Percentiles rank a stretch among this genome's conserved stretches.
These are phyloP conservation scores for Musca vetustissima DNA, from an alignment of 1,140 invertebrate genomes.

Conservation along the genomic window DNA sequence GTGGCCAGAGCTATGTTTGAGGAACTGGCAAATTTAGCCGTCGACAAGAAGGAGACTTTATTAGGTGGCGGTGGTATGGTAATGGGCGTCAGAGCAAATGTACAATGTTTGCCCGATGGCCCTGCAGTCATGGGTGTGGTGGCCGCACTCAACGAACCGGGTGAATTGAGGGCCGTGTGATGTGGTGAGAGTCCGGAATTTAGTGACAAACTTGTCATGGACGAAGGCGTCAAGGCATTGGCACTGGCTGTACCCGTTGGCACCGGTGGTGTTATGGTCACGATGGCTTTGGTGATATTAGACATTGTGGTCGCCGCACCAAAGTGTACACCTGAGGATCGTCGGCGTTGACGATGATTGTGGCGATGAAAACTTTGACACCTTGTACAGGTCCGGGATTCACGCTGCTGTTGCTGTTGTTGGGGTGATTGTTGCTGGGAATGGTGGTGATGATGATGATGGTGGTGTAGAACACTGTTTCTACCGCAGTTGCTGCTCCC, in stretches of 20 bases:
- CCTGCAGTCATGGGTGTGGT: conserved; percentile 39
- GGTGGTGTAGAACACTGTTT: conserved; percentile 41
- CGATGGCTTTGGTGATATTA: conserved; percentile 25
- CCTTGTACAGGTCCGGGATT: conserved; percentile 44
- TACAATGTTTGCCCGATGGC: conserved; percentile 36
- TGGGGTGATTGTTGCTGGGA: conserved; percentile 31
- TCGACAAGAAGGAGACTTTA: conserved; percentile 25
- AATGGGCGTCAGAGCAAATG: conserved; percentile 37
- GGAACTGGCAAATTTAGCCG: conserved; percentile 21
- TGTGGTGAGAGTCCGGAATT: neutral
- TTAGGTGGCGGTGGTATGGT: conserved; percentile 28
- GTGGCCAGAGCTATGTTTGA: neutral
- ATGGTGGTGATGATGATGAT: conserved; percentile 29
- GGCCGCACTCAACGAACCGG: conserved; percentile 39
- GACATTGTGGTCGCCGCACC: conserved; percentile 1
- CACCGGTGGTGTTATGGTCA: conserved; percentile 19
- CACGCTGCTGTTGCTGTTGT: conserved; percentile 27
- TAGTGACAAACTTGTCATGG: neutral
- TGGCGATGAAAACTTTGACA: conserved; percentile 54
- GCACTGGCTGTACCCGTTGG: conserved; percentile 10
- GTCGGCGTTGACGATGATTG: conserved; percentile 47
- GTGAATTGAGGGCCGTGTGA: neutral
- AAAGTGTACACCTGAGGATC: conserved; percentile 38
- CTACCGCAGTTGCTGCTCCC: conserved; percentile 52
- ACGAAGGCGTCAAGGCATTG: conserved; percentile 32